Conservation (phyloP, 2,113 vertebrate genomes). For the Ciconia stormi region DNA sequence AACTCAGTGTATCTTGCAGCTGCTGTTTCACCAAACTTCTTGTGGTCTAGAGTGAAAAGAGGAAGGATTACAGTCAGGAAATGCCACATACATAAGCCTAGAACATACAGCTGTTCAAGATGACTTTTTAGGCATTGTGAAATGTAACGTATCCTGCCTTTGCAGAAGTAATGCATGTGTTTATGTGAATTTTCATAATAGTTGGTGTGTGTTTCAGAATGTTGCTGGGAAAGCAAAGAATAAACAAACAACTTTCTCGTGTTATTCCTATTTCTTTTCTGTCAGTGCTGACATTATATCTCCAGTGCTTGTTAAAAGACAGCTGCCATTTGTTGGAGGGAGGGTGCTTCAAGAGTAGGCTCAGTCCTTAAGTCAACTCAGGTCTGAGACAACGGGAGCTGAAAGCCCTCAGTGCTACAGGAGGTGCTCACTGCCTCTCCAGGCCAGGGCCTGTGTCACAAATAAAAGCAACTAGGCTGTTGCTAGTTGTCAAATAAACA, state of each 20-base stretch:
- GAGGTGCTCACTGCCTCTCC: neutral
- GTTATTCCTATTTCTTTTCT: neutral
- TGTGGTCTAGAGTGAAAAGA: slow-evolving; percentile 58
- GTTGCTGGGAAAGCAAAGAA: neutral
- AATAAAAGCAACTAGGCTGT: neutral
- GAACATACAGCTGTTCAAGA: slow-evolving; percentile 44
- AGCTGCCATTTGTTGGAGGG: neutral
- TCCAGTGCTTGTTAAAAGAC: neutral
- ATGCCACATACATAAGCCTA: slow-evolving; percentile 35
- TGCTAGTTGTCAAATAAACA: neutral
- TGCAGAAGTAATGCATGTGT: neutral
- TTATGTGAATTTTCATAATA: slow-evolving; percentile 4
- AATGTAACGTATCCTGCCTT: neutral
- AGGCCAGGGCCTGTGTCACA: neutral
- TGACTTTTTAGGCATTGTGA: slow-evolving; percentile 8
- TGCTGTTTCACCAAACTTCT: slow-evolving; percentile 27
- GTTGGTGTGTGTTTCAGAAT: neutral
- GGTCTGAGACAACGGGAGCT: neutral
- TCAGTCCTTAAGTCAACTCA: neutral
- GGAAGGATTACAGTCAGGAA: slow-evolving; percentile 70
- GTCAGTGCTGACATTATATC: neutral
- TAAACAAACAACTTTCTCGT: neutral
- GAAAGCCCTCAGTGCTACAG: neutral
- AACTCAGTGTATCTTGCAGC: slow-evolving; percentile 15
- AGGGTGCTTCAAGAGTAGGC: neutral